Conservation (phyloP, 2,888 invertebrate species). For the Euproctis similis region DNA sequence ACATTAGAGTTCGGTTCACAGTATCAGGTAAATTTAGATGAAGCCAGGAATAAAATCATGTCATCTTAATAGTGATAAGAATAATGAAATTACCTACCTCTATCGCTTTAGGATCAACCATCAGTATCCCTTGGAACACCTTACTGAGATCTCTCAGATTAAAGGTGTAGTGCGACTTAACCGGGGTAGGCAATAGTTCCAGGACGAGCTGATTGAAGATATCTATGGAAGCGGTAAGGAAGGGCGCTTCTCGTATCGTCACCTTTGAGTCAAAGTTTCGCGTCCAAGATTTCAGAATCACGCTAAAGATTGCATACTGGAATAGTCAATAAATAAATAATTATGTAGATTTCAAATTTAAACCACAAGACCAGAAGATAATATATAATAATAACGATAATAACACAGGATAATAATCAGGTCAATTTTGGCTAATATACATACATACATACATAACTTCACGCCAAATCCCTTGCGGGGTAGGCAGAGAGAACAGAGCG, state of each 20-base stretch:
- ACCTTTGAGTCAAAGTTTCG: slow-evolving; percentile 42
- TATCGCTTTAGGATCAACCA: slow-evolving; percentile 79
- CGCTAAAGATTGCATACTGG: slow-evolving; percentile 78
- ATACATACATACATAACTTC: too few species aligned
- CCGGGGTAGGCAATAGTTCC: slow-evolving; percentile 89
- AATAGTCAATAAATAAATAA: too few species aligned
- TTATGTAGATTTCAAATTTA: too few species aligned
- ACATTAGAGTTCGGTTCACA: too few species aligned
- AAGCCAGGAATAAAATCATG: too few species aligned
- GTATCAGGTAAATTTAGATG: too few species aligned
- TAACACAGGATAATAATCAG: too few species aligned
- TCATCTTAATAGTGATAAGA: too few species aligned
- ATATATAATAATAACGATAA: not conserved
- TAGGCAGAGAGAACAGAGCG: too few species aligned
- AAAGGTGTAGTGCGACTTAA: slow-evolving; percentile 93
- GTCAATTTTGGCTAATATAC: too few species aligned
- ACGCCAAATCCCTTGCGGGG: too few species aligned
- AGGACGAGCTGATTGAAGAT: slow-evolving; percentile 80
- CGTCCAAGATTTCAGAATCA: slow-evolving; percentile 82
- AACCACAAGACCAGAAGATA: too few species aligned
- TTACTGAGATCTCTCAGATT: slow-evolving; percentile 91
- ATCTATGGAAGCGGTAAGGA: slow-evolving; percentile 80
- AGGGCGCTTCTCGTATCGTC: slow-evolving; percentile 48
- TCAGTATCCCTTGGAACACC: slow-evolving; percentile 87
- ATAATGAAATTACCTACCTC: slow-evolving; percentile 69